Base-by-base conservation (phyloP, 2,113 vertebrate species). In the Oxyura jamaicensis region DNA sequence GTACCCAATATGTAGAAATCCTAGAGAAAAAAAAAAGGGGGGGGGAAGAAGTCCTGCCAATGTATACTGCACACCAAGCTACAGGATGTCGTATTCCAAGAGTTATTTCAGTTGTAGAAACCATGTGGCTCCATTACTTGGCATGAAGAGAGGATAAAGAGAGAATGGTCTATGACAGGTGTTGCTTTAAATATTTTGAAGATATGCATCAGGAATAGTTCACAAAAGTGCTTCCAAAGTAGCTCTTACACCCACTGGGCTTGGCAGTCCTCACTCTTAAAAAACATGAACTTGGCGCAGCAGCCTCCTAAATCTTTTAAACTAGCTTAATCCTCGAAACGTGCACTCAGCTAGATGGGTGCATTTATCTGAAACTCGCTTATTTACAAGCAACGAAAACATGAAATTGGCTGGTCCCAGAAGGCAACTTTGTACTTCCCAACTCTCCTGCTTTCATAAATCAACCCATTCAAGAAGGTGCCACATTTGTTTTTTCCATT, bases 401-500 rank as follows among this genome's bases (percentile, higher is more conserved):
- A 94, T 93, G 85, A 97, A 96, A 97, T 97, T 95, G 97, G 63
- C 77, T 91, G 69, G 41, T 96, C 90, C 73, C 74, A 0, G 74
- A 94, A 96, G 96, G 86, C 82, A 94, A 79, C 42, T 97, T 90
- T 90, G 88, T 88, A 50, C 83, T 96, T 92, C 80, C 90, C 86
- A 92, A 65, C 60, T 83, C 89, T 53, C 91, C 74, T 86, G 58
- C 67, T 91, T 66, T 79, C 95, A 95, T 97, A 98, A 98, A 97
- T 97, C 93, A 97, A 73, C 17, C 82, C 56, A 46, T 95, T 95
- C 90, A 95, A 95, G 63, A 89, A 88, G 86, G 89, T 83, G 93
- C 83, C 93, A 91, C 92, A 63, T 96, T 98, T 96, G 95, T 90
- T 97, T 97, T 97, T 95, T 91, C 94, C 93, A 94, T 95, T 93